A percentile compares a stretch with the other conserved stretches of the same genome.
These are phyloP conservation scores for Schizothorax lantsangensis DNA, from an alignment of 2,797 vertebrate species.

Conservation along the genomic window DNA sequence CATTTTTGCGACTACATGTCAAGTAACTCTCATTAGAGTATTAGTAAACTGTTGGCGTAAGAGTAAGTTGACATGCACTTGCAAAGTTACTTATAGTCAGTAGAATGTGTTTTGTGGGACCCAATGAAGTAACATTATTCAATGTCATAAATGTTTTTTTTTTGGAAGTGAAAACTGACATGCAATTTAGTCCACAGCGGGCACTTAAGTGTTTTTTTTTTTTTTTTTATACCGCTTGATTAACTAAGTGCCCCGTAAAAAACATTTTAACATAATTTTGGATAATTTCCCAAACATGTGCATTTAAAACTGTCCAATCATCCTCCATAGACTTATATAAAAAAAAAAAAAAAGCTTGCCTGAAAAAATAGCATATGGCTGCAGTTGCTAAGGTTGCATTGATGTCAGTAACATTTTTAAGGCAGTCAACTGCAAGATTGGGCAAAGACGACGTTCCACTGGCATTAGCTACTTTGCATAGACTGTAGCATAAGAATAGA, in stretches of 20 bases:
- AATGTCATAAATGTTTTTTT: background rate
- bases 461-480: background rate
- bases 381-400: conserved; percentile 6
- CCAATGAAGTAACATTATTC: background rate
- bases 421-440: background rate
- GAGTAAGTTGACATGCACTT: background rate
- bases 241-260: background rate
- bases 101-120: background rate
- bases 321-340: background rate
- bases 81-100: background rate
- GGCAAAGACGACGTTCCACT: background rate
- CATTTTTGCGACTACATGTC: background rate
- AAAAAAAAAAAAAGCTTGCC: conserved; percentile 7
- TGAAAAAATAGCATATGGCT: conserved; percentile 7
- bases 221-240: background rate
- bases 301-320: conserved; percentile 6
- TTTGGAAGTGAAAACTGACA: background rate
- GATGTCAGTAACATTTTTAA: conserved; percentile 10
- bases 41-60: background rate
- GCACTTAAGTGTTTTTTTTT: background rate
- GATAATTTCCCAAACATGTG: conserved; percentile 20
- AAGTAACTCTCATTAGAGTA: background rate
- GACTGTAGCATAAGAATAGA: background rate
- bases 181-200: background rate
- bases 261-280: conserved; percentile 12